Evolutionary conservation across 2,888 invertebrate species (phyloP).

Genomic region (Exocentrus adspersus): DNA sequence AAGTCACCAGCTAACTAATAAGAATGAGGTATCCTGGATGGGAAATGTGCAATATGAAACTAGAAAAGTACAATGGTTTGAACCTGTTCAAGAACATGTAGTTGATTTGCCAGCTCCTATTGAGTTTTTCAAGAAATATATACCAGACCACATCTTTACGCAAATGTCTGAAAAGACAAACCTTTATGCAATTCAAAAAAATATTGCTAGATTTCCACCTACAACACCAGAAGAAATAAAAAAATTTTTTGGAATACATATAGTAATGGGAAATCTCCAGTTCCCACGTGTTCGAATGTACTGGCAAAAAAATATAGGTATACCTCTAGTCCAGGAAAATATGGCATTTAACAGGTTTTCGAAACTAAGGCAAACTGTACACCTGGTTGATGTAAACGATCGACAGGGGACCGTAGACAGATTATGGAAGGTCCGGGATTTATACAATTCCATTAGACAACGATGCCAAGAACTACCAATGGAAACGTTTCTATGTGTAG

Average conservation of each 20-base stretch:
- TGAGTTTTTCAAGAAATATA: background rate
- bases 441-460: background rate
- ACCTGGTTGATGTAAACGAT: background rate
- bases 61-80: background rate
- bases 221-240: slow-evolving; percentile 15
- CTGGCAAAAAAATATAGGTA: background rate
- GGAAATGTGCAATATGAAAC: background rate
- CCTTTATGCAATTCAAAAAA: slow-evolving; percentile 1
- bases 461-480: background rate
- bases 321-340: background rate
- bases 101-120: background rate
- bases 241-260: slow-evolving; percentile 5
- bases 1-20: background rate
- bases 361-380: background rate
- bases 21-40: background rate
- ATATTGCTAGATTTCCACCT: slow-evolving; percentile 10
- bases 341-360: background rate
- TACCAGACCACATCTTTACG: background rate
- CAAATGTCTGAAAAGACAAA: background rate
- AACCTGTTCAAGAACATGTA: background rate
- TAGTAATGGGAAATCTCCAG: slow-evolving; percentile 16
- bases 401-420: background rate
- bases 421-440: background rate
- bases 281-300: background rate
- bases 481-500: background rate